Percentiles rank a stretch among this genome's conserved stretches.
These are phyloP conservation scores for Coelinius sp. DNA, from an alignment of 2,888 invertebrate species.

Conservation along the genomic window DNA sequence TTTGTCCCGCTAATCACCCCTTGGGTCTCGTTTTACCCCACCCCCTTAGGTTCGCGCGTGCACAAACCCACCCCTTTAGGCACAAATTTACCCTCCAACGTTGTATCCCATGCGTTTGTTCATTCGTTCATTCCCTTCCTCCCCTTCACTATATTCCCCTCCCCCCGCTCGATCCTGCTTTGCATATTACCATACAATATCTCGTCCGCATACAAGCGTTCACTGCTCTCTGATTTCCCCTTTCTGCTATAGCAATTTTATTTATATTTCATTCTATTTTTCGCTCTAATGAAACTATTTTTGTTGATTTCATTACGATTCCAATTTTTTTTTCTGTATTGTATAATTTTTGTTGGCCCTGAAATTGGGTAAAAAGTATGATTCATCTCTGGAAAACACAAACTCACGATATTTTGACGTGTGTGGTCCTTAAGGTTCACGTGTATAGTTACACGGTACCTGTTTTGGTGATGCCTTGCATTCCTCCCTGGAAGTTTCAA, in stretches of 20 bases:
- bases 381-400: not conserved
- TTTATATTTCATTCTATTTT: not conserved
- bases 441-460: constrained; percentile 47
- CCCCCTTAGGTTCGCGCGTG: constrained; percentile 47
- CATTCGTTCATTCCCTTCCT: constrained; percentile 31
- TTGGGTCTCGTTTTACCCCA: constrained; percentile 58
- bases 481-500: constrained; percentile 48
- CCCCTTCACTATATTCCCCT: not conserved
- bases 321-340: constrained; percentile 31
- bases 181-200: constrained; percentile 64
- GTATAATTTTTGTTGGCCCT: not conserved
- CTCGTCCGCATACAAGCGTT: constrained; percentile 49
- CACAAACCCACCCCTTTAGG: constrained; percentile 50
- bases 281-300: not conserved
- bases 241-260: constrained; percentile 43
- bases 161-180: constrained; percentile 54
- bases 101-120: constrained; percentile 27
- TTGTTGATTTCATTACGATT: not conserved
- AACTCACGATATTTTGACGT: constrained; percentile 37
- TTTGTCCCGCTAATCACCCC: constrained; percentile 69
- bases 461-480: constrained; percentile 52
- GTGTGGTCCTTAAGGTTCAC: constrained; percentile 46
- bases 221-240: constrained; percentile 40
- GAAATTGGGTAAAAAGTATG: not conserved
- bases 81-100: constrained; percentile 45